Percentiles rank a stretch among this genome's conserved stretches.
phyloP scores from a whole-genome alignment of 2,888 invertebrate species.

The Platerodrilus igneus region DNA sequence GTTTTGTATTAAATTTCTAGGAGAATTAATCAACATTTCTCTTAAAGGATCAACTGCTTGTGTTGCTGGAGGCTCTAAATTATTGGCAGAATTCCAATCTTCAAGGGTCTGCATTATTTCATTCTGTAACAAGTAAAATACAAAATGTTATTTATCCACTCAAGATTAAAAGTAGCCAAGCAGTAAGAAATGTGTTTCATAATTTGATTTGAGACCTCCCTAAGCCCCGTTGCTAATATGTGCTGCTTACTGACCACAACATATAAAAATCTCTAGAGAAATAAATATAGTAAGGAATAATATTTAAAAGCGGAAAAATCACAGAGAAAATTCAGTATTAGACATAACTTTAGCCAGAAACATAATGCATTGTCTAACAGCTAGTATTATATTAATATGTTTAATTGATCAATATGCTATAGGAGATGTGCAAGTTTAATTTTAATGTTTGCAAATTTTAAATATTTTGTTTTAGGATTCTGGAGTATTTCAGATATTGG shows the following conservation, averaged over 20 bases:
- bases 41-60: not conserved
- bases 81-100: conserved; percentile 22
- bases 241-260: conserved; percentile 29
- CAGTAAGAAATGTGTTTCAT: conserved; percentile 13
- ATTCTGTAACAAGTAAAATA: conserved; percentile 32
- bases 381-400: conserved; percentile 6
- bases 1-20: conserved; percentile 5
- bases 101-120: conserved; percentile 38
- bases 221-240: conserved; percentile 44
- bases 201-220: conserved; percentile 34
- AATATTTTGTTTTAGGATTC: conserved; percentile 13
- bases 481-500: conserved; percentile 1
- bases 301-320: conserved; percentile 10
- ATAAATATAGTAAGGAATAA: not conserved
- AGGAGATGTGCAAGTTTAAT: conserved; percentile 10
- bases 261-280: conserved; percentile 2
- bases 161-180: conserved; percentile 13
- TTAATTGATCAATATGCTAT: not conserved
- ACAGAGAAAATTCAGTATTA: conserved; percentile 1
- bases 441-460: too few relatives aligned
- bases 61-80: conserved; percentile 2
- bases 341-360: too few relatives aligned
- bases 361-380: conserved; percentile 1
- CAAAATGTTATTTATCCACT: conserved; percentile 8
- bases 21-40: conserved; percentile 1